Evolutionary conservation across 92 coral and sea anemone species (phyloP).

Genomic region (Palythoa grandis): DNA sequence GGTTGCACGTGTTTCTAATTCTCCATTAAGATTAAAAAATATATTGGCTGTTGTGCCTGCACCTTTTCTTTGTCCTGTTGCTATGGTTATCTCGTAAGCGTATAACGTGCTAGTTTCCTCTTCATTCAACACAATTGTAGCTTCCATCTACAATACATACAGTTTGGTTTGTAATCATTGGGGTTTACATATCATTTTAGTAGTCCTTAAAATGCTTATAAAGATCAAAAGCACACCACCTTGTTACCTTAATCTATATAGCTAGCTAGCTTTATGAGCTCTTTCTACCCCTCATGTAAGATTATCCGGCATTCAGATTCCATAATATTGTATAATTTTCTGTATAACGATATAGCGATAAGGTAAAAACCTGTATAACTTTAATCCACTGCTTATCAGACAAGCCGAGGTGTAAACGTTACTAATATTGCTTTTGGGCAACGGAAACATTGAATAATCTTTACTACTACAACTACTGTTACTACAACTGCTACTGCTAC

Average conservation of each 20-base stretch:
- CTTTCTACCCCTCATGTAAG: too few species aligned
- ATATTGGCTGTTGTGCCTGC: constrained; percentile 88
- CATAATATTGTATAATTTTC: too few species aligned
- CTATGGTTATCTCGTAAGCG: constrained; percentile 65
- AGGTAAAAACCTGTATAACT: too few species aligned
- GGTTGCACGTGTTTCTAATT: constrained; percentile 59
- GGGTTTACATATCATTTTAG: neutral
- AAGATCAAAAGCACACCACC: neutral
- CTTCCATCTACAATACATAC: constrained; percentile 38
- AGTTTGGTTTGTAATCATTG: neutral
- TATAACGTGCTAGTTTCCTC: constrained; percentile 43
- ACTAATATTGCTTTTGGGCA: too few species aligned
- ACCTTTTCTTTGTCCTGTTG: constrained; percentile 63
- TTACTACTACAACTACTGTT: too few species aligned
- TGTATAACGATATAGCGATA: too few species aligned
- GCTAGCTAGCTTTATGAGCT: too few species aligned
- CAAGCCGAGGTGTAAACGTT: too few species aligned
- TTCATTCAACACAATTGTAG: constrained; percentile 56
- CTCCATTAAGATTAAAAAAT: constrained; percentile 57
- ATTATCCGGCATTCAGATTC: too few species aligned
- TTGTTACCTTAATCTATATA: too few species aligned
- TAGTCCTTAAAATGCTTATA: neutral
- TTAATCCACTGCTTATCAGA: too few species aligned
- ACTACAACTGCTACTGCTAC: neutral
- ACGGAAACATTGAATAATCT: neutral